These are phyloP conservation scores for Ursus arctos DNA, from an alignment of 2,113 vertebrate species.

Conservation along the genomic window DNA sequence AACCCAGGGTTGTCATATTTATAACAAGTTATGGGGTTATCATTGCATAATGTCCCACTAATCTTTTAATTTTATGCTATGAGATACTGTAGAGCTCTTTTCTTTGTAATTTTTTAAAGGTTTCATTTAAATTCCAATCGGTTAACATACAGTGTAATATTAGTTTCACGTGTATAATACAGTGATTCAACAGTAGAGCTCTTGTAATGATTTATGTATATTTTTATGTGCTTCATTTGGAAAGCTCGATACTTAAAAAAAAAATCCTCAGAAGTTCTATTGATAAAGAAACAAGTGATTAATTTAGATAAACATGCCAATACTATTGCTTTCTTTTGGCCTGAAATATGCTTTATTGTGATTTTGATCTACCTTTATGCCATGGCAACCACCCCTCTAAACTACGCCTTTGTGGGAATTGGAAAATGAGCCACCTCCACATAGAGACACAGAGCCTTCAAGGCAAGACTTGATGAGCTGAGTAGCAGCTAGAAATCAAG, in stretches of 20 bases:
- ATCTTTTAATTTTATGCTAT: background rate
- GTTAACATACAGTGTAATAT: background rate
- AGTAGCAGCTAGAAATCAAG: background rate
- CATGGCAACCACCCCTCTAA: background rate
- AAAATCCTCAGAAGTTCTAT: background rate
- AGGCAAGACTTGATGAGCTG: background rate
- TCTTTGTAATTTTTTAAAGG: background rate
- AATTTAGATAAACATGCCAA: background rate
- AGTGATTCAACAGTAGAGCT: background rate
- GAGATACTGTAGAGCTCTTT: conserved; percentile 21
- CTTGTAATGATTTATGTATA: conserved; percentile 44
- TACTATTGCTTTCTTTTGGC: background rate
- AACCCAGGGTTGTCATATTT: background rate
- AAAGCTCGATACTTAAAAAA: background rate
- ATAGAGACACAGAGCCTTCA: background rate
- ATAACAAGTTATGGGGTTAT: background rate
- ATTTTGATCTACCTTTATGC: background rate
- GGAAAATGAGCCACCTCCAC: background rate
- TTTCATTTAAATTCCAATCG: background rate
- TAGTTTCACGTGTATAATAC: background rate
- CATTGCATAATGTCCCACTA: background rate
- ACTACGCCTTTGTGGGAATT: background rate
- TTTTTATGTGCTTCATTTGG: background rate
- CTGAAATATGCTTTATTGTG: background rate
- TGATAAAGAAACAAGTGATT: background rate